phyloP scores from a whole-genome alignment of 2,888 invertebrate genomes.

The Xylocampa areola region DNA sequence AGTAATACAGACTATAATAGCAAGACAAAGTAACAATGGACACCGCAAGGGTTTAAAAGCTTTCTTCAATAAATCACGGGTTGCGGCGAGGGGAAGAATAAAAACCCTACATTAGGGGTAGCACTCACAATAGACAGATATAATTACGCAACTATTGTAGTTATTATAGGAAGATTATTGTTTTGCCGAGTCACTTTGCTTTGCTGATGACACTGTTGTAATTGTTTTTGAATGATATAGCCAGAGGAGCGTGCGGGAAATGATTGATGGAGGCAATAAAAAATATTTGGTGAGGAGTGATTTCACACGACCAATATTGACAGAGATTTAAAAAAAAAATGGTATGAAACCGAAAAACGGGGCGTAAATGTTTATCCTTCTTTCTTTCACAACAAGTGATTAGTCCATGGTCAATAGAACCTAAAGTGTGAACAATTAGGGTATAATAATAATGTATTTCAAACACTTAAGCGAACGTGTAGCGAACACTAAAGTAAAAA shows the following conservation, averaged over 20 bases:
- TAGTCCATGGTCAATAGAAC: too few species aligned
- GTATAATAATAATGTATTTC: too few species aligned
- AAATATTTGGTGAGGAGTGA: slow-evolving; percentile 1
- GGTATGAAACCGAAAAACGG: too few species aligned
- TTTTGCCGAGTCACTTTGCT: slow-evolving; percentile 69
- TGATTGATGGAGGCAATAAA: slow-evolving; percentile 45
- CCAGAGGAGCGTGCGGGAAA: slow-evolving; percentile 15
- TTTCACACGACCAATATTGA: slow-evolving; percentile 25
- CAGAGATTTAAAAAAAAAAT: slow-evolving; percentile 2
- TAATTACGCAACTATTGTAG: slow-evolving; percentile 81
- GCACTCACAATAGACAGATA: slow-evolving; percentile 73
- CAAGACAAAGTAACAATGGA: slow-evolving; percentile 70
- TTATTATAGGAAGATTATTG: slow-evolving; percentile 76
- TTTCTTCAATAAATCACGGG: slow-evolving; percentile 87
- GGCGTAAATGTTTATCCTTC: too few species aligned
- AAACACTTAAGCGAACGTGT: too few species aligned
- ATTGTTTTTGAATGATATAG: slow-evolving; percentile 47
- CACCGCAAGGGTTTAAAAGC: slow-evolving; percentile 88
- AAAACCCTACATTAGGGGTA: slow-evolving; percentile 53
- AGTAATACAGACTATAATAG: slow-evolving; percentile 72
- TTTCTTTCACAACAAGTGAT: too few species aligned
- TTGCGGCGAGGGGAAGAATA: slow-evolving; percentile 58
- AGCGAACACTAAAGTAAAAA: too few species aligned
- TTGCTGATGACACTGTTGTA: slow-evolving; percentile 36
- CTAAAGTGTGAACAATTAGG: too few species aligned